phyloP scores from a whole-genome alignment of 2,113 vertebrate species.

The Malurus melanocephalus region DNA sequence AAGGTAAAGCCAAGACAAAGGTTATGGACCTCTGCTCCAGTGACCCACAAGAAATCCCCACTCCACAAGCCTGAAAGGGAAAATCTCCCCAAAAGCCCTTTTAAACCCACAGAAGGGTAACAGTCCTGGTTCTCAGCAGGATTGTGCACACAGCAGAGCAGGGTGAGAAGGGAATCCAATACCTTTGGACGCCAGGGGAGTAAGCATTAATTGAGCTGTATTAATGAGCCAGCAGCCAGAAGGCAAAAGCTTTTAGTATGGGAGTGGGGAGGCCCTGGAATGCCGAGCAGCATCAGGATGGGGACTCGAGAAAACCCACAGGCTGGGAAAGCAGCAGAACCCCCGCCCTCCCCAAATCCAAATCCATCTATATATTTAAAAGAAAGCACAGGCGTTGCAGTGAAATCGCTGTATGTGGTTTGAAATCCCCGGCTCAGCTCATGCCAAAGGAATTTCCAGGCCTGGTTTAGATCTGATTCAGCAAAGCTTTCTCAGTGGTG shows the following conservation, averaged over 20 bases:
- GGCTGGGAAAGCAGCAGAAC: background rate
- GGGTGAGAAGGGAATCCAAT: background rate
- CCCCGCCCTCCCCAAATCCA: background rate
- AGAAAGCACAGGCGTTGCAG: background rate
- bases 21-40: background rate
- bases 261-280: rapidly evolving
- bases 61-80: background rate
- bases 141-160: rapidly evolving
- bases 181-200: background rate
- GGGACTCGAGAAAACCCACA: background rate
- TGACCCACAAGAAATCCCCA: background rate
- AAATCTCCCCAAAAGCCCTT: background rate
- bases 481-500: background rate
- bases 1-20: background rate
- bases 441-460: constrained; percentile 53
- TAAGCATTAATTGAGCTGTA: background rate
- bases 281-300: rapidly evolving
- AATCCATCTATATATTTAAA: background rate
- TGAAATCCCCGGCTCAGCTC: constrained; percentile 45
- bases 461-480: constrained; percentile 52
- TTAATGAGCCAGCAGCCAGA: background rate
- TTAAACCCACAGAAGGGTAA: background rate
- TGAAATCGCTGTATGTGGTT: constrained; percentile 39
- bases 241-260: background rate
- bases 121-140: background rate